Evolutionary conservation across 2,113 vertebrate genomes (phyloP).

Genomic region (Origma solitaria): DNA sequence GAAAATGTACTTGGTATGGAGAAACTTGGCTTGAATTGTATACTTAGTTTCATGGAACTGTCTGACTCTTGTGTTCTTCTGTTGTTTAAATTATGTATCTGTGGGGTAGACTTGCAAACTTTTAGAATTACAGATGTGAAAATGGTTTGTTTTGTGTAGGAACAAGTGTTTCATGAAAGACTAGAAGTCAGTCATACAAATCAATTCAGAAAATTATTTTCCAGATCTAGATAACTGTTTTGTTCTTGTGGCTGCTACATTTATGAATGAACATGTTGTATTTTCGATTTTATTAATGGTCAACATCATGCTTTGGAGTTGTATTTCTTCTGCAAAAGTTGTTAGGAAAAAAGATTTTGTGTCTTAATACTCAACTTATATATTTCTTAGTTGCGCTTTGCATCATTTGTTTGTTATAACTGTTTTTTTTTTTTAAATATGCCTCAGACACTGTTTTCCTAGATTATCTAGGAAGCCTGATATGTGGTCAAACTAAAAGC

Average conservation of each 20-base stretch:
- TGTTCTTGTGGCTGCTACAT: neutral
- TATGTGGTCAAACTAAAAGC: neutral
- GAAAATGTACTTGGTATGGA: neutral
- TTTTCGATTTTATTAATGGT: neutral
- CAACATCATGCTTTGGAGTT: neutral
- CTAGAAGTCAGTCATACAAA: neutral
- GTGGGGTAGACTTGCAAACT: neutral
- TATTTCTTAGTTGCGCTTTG: neutral
- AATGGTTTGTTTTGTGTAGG: neutral
- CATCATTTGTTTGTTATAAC: neutral
- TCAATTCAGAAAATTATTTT: neutral
- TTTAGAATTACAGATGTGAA: neutral
- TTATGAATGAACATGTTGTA: fast-evolving
- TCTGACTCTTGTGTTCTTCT: neutral
- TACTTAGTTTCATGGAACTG: neutral
- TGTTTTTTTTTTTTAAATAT: neutral
- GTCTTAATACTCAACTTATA: neutral
- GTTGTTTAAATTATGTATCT: neutral
- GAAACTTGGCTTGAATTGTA: neutral
- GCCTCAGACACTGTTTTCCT: neutral
- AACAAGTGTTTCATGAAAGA: neutral
- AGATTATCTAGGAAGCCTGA: neutral
- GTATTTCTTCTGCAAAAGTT: neutral
- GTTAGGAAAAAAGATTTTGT: neutral
- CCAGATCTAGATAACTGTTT: neutral